Evolutionary conservation across 2,113 vertebrate species (phyloP), one percentile per base, ranked within the genome.

Genomic region (Chrysochloris asiatica): DNA sequence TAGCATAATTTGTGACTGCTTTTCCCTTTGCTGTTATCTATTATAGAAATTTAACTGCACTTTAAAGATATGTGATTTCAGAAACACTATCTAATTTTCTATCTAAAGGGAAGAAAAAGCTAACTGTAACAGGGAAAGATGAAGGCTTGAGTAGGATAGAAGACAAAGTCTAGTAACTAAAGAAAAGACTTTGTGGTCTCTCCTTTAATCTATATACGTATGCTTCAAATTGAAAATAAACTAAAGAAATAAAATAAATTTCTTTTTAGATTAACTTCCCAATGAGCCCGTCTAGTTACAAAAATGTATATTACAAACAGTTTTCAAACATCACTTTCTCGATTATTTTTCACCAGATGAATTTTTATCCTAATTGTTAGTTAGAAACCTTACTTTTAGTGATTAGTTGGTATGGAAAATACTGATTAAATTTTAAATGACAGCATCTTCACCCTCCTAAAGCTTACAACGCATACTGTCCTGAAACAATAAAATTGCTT

Each of bases 51-150:
- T 83, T 93, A 95, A 91, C 82, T 94, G 61, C 50, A 81, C 82
- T 92, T 83, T 50, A 61, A 95, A 65, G 33, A 71, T 83, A 92
- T 81, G 72, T 67, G 84, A 92, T 94, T 90, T 95, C 93, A 96
- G 80, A 95, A 94, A 86, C 36, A 83, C 24, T 52, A 36, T 84
- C 76, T 79, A 78, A 78, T 89, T 87, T 93, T 93, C 69, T 89
- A 43, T 21, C 30, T 83, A 65, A 86, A 92, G 45, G 10, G 47
- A 92, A 88, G 63, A 71, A 48, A 77, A 69, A 33, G 11, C 48
- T 47, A 47, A 73, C 86, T 77, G 79, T 48, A 47, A 83, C 10
- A 84, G 56, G 65, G 11, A 4, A 83, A 48, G 38, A 24, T 19
- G 2, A 75, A 83, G 26, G 30, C 16, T n/a, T 48, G 9, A 30